Percentiles rank a stretch among this genome's conserved stretches.
phyloP scores from a whole-genome alignment of 2,888 invertebrate species.

The Pseudococcus viburni region DNA sequence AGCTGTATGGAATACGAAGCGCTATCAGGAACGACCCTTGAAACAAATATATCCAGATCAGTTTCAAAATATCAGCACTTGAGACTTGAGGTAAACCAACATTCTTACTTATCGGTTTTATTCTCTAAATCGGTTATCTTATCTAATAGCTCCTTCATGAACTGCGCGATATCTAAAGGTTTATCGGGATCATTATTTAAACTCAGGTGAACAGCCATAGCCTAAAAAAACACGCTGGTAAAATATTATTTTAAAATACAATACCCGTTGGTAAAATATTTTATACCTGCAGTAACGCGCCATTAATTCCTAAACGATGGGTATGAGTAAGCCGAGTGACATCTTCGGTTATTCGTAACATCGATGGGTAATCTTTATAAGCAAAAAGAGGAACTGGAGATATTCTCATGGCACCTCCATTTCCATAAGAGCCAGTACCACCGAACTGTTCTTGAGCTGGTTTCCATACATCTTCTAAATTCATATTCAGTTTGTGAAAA shows the following conservation, averaged over 20 bases:
- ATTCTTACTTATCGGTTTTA: constrained; percentile 37
- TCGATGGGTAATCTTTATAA: constrained; percentile 73
- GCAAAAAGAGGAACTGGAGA: constrained; percentile 79
- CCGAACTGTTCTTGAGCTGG: constrained; percentile 79
- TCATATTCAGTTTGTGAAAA: constrained; percentile 74
- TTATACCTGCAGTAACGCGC: constrained; percentile 74
- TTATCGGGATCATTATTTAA: constrained; percentile 72
- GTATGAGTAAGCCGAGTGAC: constrained; percentile 78
- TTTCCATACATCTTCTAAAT: constrained; percentile 73
- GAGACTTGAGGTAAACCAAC: background rate
- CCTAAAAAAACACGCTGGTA: constrained; percentile 71
- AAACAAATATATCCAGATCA: background rate
- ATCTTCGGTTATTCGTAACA: constrained; percentile 74
- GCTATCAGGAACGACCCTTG: constrained; percentile 48
- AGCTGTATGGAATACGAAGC: constrained; percentile 45
- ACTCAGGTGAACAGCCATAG: constrained; percentile 76
- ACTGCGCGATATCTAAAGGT: constrained; percentile 73
- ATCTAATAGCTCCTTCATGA: constrained; percentile 73
- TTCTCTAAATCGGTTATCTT: constrained; percentile 75
- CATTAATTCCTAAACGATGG: constrained; percentile 74
- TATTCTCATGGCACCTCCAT: constrained; percentile 84
- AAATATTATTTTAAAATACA: background rate
- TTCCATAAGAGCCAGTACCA: constrained; percentile 82
- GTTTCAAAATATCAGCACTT: background rate
- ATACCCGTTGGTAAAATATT: constrained; percentile 43